Evolutionary conservation across 2,888 invertebrate genomes (phyloP).

Genomic region (Caradrina kadenii): DNA sequence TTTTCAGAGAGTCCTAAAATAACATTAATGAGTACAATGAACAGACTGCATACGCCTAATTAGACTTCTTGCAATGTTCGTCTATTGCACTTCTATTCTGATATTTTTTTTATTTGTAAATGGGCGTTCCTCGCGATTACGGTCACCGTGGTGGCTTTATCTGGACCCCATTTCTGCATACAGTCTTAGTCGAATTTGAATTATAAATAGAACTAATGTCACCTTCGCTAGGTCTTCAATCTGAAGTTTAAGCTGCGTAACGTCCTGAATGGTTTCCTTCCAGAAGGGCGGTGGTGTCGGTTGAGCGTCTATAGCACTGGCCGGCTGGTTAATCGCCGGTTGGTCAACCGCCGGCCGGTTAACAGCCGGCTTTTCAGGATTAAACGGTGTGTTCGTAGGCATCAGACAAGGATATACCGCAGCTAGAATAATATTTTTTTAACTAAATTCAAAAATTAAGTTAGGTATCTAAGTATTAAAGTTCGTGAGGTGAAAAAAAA

Average conservation of each 20-base stretch:
- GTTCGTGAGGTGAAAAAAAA: background rate
- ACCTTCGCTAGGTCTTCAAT: constrained; percentile 82
- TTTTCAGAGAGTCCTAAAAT: constrained; percentile 76
- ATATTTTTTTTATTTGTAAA: no score
- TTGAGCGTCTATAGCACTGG: background rate
- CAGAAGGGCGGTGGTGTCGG: constrained; percentile 59
- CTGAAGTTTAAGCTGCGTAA: constrained; percentile 74
- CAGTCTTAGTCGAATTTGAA: background rate
- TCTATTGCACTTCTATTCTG: background rate
- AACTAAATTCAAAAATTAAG: background rate
- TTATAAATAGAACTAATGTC: background rate
- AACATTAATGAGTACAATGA: constrained; percentile 10
- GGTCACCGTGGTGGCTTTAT: no score
- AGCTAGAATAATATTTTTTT: constrained; percentile 39
- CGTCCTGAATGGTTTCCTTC: constrained; percentile 75
- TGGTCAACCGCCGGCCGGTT: no score
- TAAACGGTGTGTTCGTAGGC: constrained; percentile 41
- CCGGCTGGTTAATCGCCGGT: constrained; percentile 7
- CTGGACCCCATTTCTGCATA: background rate
- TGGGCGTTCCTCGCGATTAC: no score
- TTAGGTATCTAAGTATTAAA: no score
- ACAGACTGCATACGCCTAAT: background rate
- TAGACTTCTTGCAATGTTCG: background rate
- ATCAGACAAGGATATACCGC: constrained; percentile 71
- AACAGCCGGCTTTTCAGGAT: constrained; percentile 1